Percentiles rank a stretch among this genome's conserved stretches.
phyloP scores from a whole-genome alignment of 2,113 vertebrate species.

The Glareola pratincola region DNA sequence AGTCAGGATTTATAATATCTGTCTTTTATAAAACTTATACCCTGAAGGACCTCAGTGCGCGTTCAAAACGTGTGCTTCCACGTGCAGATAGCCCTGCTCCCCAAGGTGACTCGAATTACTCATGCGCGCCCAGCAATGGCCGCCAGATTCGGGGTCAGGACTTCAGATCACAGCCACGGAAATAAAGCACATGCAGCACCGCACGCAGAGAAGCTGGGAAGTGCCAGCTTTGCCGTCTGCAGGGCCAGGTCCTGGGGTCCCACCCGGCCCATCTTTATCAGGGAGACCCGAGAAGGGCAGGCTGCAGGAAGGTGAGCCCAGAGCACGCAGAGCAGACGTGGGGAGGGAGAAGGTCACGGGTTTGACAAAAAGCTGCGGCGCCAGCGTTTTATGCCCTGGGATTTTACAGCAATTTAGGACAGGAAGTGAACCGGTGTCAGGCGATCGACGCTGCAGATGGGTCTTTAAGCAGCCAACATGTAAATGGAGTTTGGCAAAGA shows the following conservation, averaged over 20 bases:
- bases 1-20: slow-evolving; percentile 40
- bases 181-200: accelerated
- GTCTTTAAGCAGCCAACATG: slow-evolving; percentile 47
- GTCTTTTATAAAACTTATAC: slow-evolving; percentile 6
- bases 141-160: neutral
- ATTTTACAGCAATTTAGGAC: slow-evolving; percentile 42
- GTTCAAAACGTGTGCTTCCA: neutral
- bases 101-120: neutral
- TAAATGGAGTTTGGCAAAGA: slow-evolving; percentile 57
- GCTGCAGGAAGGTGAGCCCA: neutral
- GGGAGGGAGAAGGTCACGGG: neutral
- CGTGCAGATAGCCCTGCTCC: neutral
- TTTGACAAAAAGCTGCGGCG: accelerated
- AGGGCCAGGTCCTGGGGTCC: neutral
- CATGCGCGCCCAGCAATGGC: neutral
- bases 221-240: neutral
- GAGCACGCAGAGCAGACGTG: accelerated
- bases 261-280: neutral
- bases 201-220: neutral
- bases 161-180: neutral
- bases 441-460: slow-evolving; percentile 41
- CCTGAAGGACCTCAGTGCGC: neutral
- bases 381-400: neutral
- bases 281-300: neutral
- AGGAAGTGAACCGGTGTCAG: slow-evolving; percentile 38